Base-by-base conservation (phyloP, 2,113 vertebrate genomes). In the Willisornis vidua region DNA sequence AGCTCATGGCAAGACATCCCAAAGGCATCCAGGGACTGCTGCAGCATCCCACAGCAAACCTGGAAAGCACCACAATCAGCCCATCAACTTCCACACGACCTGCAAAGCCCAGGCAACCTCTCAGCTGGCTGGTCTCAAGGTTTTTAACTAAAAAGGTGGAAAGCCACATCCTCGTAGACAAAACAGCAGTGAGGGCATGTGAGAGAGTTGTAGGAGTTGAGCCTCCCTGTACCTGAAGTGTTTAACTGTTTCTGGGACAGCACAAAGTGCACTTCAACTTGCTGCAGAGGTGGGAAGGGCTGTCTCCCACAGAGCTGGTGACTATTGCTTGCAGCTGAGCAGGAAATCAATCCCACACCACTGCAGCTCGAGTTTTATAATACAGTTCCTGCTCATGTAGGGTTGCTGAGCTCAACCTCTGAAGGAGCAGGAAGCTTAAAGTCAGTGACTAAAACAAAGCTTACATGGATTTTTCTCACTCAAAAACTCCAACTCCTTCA, bases 291-390 rank as follows among this genome's bases (percentile, higher is more conserved):
- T 74, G 59, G 1, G 4, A 81, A 90, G 61, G 25, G 76, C 76
- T 74, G 61, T 41, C 52, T 48, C 52, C 57, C 80, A 37, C 29
- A 8, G 66, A 68, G 57, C 37, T 54, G 63, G 72, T 8, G 19
- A 28, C 65, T 57, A 65, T 20, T 81, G 61, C 78, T 95, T 89
- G 78, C 86, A 96, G 89, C 90, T 28, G 68, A 77, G 17, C 35
- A 95, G 83, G 86, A 95, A 93, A 84, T 81, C 61, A 89, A 78
- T 62, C 74, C 71, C 80, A 73, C 63, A 70, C 23, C 19, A 12
- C 1, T 18, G 65, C 88, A 90, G 88, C 59, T 37, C 22, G 12
- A 14, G 12, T 29, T 46, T 43, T 49, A 86, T 55, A 45, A 25
- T 4, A 55, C 8, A 14, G 37, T 13, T 63, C n/a, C n/a, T 35